Evolutionary conservation across 2,888 invertebrate genomes (phyloP).

Genomic region (Teinopalpus imperialis): DNA sequence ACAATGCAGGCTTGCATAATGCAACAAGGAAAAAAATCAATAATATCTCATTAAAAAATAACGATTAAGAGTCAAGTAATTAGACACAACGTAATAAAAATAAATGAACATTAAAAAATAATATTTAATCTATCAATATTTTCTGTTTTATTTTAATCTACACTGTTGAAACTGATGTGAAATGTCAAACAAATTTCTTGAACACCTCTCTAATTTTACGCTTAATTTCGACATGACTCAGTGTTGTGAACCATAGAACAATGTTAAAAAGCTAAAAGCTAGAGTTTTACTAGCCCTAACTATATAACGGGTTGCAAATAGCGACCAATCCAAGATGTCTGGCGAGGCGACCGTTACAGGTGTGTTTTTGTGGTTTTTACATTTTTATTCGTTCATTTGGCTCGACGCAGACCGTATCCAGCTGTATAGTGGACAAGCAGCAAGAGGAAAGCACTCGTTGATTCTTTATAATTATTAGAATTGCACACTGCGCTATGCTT

Average conservation of each 20-base stretch:
- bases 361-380: conserved; percentile 52
- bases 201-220: conserved; percentile 35
- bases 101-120: no score
- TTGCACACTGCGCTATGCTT: conserved; percentile 20
- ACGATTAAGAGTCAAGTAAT: no score
- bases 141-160: no score
- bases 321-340: conserved; percentile 51
- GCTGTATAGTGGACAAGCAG: conserved; percentile 6
- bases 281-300: conserved; percentile 19
- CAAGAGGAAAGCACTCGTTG: not conserved
- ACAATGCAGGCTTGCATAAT: no score
- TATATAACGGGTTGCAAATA: conserved; percentile 30
- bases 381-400: conserved; percentile 32
- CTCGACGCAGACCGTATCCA: not conserved
- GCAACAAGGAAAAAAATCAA: no score
- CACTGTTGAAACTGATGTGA: no score
- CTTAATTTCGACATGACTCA: conserved; percentile 27
- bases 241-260: conserved; percentile 24
- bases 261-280: conserved; percentile 23
- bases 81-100: no score
- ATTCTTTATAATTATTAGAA: conserved; percentile 1
- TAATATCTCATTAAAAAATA: no score
- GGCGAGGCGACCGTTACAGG: conserved; percentile 56
- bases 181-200: conserved; percentile 41
- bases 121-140: no score